A percentile compares a stretch with the other conserved stretches of the same genome.
Conservation (phyloP, 2,797 vertebrate species). For the Sebastes melanostomus region DNA sequence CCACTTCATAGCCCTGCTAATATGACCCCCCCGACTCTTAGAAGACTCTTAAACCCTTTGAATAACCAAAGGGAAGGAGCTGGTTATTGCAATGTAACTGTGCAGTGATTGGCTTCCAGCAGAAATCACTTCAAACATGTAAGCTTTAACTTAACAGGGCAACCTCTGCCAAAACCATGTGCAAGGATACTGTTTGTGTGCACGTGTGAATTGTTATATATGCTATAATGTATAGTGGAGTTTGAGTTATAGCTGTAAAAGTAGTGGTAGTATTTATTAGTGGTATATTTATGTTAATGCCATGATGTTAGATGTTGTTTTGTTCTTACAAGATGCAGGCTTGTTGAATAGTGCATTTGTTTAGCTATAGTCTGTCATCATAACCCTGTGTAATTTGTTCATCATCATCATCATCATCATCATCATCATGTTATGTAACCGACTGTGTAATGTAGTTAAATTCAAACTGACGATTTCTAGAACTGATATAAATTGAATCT, state of each 20-base stretch:
- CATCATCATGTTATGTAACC: background rate
- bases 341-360: no score
- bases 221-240: background rate
- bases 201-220: background rate
- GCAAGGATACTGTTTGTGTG: background rate
- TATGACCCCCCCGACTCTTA: slow-evolving; percentile 63
- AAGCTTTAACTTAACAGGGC: background rate
- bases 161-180: background rate
- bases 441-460: background rate
- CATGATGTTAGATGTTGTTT: background rate
- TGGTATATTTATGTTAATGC: no score
- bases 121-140: slow-evolving; percentile 11
- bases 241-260: background rate
- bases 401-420: background rate
- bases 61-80: slow-evolving; percentile 52
- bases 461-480: background rate
- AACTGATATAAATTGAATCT: background rate
- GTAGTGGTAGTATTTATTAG: background rate
- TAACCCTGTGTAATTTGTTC: no score
- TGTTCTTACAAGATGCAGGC: background rate
- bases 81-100: slow-evolving; percentile 21
- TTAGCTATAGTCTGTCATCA: no score
- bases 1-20: slow-evolving; percentile 81
- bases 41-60: slow-evolving; percentile 66
- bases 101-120: slow-evolving; percentile 23